Percentiles rank a stretch among this genome's conserved stretches.
These are phyloP conservation scores for Cepaea hortensis DNA, from an alignment of 2,888 invertebrate genomes.

Conservation along the genomic window DNA sequence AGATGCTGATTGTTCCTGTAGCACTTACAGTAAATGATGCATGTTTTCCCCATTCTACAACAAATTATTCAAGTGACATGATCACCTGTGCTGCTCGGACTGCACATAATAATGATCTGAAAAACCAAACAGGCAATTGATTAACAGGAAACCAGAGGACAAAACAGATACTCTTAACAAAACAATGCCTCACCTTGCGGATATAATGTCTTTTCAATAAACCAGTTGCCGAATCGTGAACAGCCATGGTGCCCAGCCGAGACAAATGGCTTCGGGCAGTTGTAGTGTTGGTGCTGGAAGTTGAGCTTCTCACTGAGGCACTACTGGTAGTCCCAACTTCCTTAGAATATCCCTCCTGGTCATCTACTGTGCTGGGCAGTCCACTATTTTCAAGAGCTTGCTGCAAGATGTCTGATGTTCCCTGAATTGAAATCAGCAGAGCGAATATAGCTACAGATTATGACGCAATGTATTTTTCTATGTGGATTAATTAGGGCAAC, in stretches of 20 bases:
- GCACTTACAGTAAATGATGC: too few species aligned
- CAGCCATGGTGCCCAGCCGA: slow-evolving; percentile 63
- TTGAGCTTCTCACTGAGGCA: not conserved
- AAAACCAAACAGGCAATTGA: not conserved
- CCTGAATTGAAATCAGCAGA: slow-evolving; percentile 22
- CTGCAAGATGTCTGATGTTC: slow-evolving; percentile 78
- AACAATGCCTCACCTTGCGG: slow-evolving; percentile 76
- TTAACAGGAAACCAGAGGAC: not conserved
- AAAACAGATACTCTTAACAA: not conserved
- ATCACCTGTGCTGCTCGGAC: too few species aligned
- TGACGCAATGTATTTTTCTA: too few species aligned
- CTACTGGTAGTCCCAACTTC: slow-evolving; percentile 36
- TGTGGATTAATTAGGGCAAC: too few species aligned
- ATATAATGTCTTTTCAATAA: slow-evolving; percentile 75
- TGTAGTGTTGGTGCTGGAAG: slow-evolving; percentile 24
- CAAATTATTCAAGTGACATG: too few species aligned
- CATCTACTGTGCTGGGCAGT: slow-evolving; percentile 59
- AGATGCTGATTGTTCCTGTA: too few species aligned
- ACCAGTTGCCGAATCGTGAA: slow-evolving; percentile 75
- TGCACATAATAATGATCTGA: too few species aligned
- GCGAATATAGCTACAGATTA: not conserved
- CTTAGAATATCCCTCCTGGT: slow-evolving; percentile 39
- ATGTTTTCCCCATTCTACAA: too few species aligned
- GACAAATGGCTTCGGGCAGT: slow-evolving; percentile 22
- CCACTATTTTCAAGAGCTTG: slow-evolving; percentile 79